Conservation (phyloP, 2,888 invertebrate genomes). For the Cheilosia grossa region DNA sequence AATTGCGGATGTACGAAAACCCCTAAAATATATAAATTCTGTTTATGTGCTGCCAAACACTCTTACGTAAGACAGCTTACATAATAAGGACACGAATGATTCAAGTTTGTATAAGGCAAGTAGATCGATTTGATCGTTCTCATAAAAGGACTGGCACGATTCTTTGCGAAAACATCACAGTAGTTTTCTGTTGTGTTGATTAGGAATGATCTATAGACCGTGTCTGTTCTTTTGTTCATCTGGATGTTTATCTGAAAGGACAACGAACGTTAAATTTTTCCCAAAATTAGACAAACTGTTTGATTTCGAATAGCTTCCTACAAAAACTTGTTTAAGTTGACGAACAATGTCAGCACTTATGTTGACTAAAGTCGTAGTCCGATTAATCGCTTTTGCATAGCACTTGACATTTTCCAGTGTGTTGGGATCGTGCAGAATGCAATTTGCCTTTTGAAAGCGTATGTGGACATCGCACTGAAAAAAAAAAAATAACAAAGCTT, state of each 20-base stretch:
- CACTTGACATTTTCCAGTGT: conserved; percentile 19
- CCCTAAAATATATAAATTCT: neutral
- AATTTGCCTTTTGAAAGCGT: neutral
- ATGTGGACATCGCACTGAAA: neutral
- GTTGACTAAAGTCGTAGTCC: conserved; percentile 28
- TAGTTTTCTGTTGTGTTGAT: conserved; percentile 29
- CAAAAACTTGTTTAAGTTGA: conserved; percentile 2
- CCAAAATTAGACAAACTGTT: too few species aligned
- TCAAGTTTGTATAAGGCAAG: conserved; percentile 40
- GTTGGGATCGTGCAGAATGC: conserved; percentile 15
- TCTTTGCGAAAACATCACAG: conserved; percentile 36
- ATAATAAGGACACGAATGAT: conserved; percentile 44
- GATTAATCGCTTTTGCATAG: conserved; percentile 17
- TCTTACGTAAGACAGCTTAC: conserved; percentile 7
- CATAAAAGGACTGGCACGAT: conserved; percentile 11
- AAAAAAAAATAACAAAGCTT: neutral
- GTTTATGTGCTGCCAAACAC: neutral
- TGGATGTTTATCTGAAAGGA: neutral
- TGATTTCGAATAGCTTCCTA: neutral
- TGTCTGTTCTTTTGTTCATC: conserved; percentile 9
- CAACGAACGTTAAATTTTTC: neutral
- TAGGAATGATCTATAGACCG: conserved; percentile 11
- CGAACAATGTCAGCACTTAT: conserved; percentile 16
- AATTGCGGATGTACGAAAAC: neutral
- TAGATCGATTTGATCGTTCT: conserved; percentile 11